A percentile compares a stretch with the other conserved stretches of the same genome.
Conservation (phyloP, 2,113 vertebrate genomes). For the Mobula birostris region DNA sequence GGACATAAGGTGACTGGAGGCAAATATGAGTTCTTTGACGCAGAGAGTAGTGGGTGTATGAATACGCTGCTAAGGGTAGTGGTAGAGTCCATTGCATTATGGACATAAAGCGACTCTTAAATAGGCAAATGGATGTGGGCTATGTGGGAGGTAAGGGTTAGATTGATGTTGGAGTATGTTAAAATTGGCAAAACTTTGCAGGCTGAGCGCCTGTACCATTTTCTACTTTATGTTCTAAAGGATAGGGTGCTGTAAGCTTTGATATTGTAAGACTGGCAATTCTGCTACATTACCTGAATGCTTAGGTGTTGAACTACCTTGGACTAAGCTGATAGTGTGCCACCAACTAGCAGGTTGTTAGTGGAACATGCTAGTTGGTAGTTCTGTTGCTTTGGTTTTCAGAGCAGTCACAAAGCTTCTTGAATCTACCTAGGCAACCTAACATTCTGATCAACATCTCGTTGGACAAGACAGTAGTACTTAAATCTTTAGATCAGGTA, state of each 20-base stretch:
- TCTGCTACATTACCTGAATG: not conserved
- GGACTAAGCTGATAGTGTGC: not conserved
- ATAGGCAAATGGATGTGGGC: too few relatives aligned
- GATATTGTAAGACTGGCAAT: not conserved
- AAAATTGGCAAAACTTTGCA: too few relatives aligned
- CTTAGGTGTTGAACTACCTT: not conserved
- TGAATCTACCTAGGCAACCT: not conserved
- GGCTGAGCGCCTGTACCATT: too few relatives aligned
- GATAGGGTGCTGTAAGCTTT: not conserved
- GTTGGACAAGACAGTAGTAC: not conserved
- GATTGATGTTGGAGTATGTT: too few relatives aligned
- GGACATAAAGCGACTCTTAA: too few relatives aligned
- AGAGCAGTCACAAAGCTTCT: not conserved
- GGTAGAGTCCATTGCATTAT: too few relatives aligned
- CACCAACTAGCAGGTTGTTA: not conserved
- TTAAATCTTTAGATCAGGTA: not conserved
- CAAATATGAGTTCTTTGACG: too few relatives aligned
- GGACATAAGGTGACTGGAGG: too few relatives aligned
- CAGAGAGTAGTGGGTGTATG: too few relatives aligned
- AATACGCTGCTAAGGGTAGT: too few relatives aligned
- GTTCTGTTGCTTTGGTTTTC: not conserved
- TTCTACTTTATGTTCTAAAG: too few relatives aligned
- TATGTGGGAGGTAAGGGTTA: too few relatives aligned
- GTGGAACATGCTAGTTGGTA: not conserved
- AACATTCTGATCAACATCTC: not conserved